Base-by-base conservation (phyloP, 2,113 vertebrate species). In the Platysteira castanea region DNA sequence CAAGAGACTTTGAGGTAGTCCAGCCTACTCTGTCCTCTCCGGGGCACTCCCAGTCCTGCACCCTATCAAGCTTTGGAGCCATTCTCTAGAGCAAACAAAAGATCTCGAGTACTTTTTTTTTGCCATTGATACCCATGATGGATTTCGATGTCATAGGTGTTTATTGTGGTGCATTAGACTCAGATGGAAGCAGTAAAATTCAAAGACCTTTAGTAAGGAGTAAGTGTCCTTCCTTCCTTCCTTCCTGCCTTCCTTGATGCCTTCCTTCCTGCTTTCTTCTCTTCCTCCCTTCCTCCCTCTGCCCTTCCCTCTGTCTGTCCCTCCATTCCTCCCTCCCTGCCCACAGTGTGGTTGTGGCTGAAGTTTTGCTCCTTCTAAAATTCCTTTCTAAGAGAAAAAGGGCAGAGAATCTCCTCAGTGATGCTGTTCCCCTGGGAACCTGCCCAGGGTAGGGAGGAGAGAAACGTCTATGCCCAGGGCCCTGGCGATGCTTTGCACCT, bases 251-350 rank as follows among this genome's bases (percentile, higher is more conserved):
- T 20, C 30, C 23, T 60, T 63, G 27, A 27, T 73, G 13, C 47
- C 31, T 47, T 15, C 28, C 23, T 60, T 63, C 33, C 33, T 73
- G 13, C 47, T 37, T 47, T 35, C 33, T 33, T 63, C 9, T 33
- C 33, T 37, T 26, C 28, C 7, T 49, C 18, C 27, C 28, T 22
- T 37, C 28, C 27, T 87, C 12, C 47, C 19, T 39, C 13, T 1
- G 0, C 53, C 47, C 27, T 54, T 73, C 17, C 17, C 21, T 84
- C 11, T 1, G 0, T 37, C 30, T 1, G 0, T 59, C 18, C 10
- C 13, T 42, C 21, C 2, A 0, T 54, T 27, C 39, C 12, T 61
- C 18, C 27, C 8, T 42, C 15, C 27, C 23, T 44, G 4, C 18
- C 22, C 16, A 17, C 14, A 33, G 15, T 24, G 19, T 12, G 8